Percentiles rank a stretch among this genome's conserved stretches.
These are phyloP conservation scores for Pogonocherus hispidulus DNA, from an alignment of 2,888 invertebrate species.

Conservation along the genomic window DNA sequence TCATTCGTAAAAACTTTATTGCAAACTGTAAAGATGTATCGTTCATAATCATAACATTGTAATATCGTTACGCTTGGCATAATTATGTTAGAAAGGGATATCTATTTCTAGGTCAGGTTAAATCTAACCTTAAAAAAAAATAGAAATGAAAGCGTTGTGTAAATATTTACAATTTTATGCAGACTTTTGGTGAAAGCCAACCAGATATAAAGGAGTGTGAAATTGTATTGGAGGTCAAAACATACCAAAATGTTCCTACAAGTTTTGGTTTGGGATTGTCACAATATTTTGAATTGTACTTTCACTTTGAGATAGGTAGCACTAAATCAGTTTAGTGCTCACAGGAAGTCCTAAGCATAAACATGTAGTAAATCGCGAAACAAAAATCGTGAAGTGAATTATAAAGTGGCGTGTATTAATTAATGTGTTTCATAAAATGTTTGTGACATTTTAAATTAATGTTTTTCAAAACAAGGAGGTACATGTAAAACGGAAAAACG, in stretches of 20 bases:
- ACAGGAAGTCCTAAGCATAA: too few species aligned
- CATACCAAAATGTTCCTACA: constrained; percentile 37
- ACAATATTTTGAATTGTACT: constrained; percentile 31
- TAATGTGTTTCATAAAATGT: too few species aligned
- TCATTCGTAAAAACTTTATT: constrained; percentile 17
- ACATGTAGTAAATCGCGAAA: too few species aligned
- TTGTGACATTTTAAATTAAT: too few species aligned
- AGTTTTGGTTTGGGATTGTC: constrained; percentile 35
- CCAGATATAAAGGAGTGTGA: constrained; percentile 29
- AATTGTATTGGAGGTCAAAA: constrained; percentile 39
- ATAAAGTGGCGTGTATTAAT: too few species aligned
- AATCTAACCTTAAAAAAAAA: constrained; percentile 22
- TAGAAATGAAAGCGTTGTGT: constrained; percentile 44
- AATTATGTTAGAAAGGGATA: constrained; percentile 7
- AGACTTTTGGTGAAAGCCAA: constrained; percentile 37
- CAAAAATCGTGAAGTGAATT: too few species aligned
- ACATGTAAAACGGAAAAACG: too few species aligned
- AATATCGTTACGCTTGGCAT: constrained; percentile 11
- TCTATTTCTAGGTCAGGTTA: constrained; percentile 29
- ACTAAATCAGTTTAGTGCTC: too few species aligned
- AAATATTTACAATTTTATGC: constrained; percentile 27
- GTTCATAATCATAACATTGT: constrained; percentile 8
- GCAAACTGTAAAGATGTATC: constrained; percentile 15
- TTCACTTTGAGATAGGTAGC: constrained; percentile 3
- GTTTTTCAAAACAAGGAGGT: too few species aligned